These are phyloP conservation scores for Rhizomys pruinosus DNA, from an alignment of 2,113 vertebrate genomes.

Conservation along the genomic window DNA sequence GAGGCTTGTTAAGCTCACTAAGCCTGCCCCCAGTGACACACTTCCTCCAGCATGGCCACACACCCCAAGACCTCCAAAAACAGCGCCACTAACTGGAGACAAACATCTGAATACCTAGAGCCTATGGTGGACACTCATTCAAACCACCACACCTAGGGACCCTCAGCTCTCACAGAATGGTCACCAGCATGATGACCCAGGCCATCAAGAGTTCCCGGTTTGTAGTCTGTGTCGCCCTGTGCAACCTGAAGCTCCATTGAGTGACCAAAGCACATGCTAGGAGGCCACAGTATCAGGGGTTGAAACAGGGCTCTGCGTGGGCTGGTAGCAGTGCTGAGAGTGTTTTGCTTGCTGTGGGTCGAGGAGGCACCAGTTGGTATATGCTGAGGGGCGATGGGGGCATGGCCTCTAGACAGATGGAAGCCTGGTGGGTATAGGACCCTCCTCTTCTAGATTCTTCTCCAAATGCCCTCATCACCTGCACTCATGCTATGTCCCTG, in stretches of 20 bases:
- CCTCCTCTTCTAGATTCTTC: neutral
- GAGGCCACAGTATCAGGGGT: neutral
- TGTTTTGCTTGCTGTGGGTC: neutral
- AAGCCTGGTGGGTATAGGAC: too few species aligned
- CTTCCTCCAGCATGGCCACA: too few species aligned
- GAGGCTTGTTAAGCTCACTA: too few species aligned
- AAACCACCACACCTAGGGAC: too few species aligned
- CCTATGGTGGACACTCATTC: too few species aligned
- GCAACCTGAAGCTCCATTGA: neutral
- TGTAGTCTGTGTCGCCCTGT: fast-evolving
- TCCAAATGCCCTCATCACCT: neutral
- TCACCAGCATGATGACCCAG: neutral
- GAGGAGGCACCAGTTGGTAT: neutral
- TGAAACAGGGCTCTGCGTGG: neutral
- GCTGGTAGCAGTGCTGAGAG: fast-evolving
- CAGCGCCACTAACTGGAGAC: too few species aligned
- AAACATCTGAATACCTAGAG: too few species aligned
- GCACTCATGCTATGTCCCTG: neutral
- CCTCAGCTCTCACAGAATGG: neutral
- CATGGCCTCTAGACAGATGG: neutral
- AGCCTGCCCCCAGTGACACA: too few species aligned
- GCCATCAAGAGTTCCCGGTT: fast-evolving
- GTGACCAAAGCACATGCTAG: neutral
- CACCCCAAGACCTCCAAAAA: too few species aligned
- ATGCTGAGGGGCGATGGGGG: too few species aligned